Base-by-base conservation (phyloP, 2,113 vertebrate genomes). In the Vidua macroura region DNA sequence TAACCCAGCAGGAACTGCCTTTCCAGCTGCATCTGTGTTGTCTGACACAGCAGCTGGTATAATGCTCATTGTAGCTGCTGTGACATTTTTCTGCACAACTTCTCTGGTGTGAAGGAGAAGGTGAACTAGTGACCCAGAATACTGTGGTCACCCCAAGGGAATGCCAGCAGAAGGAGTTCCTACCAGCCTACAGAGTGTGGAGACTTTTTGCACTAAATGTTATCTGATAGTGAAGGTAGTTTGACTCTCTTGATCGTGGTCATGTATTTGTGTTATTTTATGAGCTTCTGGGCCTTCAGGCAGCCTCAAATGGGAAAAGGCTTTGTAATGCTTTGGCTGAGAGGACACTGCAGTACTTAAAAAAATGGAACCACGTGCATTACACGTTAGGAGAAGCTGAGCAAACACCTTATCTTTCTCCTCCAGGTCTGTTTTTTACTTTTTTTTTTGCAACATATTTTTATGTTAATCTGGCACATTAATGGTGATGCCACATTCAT, bases 311-410 rank as follows among this genome's bases (percentile, higher is more conserved):
- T 60, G 75, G 55, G 48, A 59, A 48, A 48, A 78, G 15, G 22
- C 39, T 90, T 64, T 52, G 24, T 41, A 91, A 80, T 55, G 21
- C n/a, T 70, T 85, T 53, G 62, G 30, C 15, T 46, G 25, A 44
- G 39, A 53, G 23, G 17, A 44, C 19, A 59, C 6, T 21, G 48
- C 37, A 28, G 20, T 35, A 72, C 13, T 78, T 37, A 5, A 77
- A 63, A 75, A 90, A 63, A 62, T 14, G 15, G 31, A 70, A 51
- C 46, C 31, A 27, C 2, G 7, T 0, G 0, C 0, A 2, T 49
- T 77, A 66, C 6, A 2, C 33, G 4, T 23, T n/a, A 20, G 22
- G 15, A 85, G 44, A 75, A 30, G 24, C 3, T 59, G 49, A 75
- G 39, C 48, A 64, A 93, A 79, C 25, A 27, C 8, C 9, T 87